A percentile compares a stretch with the other conserved stretches of the same genome.
Conservation (phyloP, 2,797 vertebrate species). For the Phylloscopus collybita region DNA sequence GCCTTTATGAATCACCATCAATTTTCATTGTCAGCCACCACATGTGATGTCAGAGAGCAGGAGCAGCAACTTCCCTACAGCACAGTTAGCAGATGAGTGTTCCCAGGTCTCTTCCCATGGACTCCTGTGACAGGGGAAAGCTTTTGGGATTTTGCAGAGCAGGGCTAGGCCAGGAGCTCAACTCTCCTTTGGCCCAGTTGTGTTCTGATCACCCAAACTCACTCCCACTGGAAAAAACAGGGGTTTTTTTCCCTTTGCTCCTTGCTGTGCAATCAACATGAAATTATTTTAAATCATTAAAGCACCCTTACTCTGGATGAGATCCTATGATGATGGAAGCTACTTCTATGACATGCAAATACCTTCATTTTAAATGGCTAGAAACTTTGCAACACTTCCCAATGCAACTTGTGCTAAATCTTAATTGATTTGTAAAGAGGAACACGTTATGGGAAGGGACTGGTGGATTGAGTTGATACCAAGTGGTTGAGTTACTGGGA, state of each 20-base stretch:
- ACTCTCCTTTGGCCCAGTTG: neutral
- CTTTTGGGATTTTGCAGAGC: neutral
- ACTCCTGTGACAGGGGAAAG: fast-evolving
- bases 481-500: neutral
- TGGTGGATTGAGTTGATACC: neutral
- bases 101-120: neutral
- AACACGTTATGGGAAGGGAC: neutral
- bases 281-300: neutral
- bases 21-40: neutral
- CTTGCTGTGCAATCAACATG: neutral
- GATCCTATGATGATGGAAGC: neutral
- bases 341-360: neutral
- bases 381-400: neutral
- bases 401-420: neutral
- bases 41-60: neutral
- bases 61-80: neutral
- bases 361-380: neutral
- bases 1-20: constrained; percentile 38
- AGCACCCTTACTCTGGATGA: neutral
- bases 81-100: neutral
- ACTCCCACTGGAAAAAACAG: neutral
- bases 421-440: neutral
- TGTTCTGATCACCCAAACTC: neutral
- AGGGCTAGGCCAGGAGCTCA: neutral
- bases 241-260: fast-evolving